Base-by-base conservation (phyloP, 2,888 invertebrate species). In the Petrophora chlorosata region DNA sequence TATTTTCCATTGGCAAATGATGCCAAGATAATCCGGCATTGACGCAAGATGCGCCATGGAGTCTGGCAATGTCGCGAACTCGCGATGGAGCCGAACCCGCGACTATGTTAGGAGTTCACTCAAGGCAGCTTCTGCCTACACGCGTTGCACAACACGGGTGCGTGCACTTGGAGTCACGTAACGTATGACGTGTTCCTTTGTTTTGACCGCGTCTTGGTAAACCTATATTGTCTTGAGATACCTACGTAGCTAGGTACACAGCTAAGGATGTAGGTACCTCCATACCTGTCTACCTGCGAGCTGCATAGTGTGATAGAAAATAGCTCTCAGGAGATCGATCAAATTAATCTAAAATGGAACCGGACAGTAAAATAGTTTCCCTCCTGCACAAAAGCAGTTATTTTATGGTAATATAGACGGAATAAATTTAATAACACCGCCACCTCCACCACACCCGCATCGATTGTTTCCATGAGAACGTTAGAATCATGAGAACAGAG, bases 391-490 rank as follows among this genome's bases (percentile, higher is more conserved):
- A 61, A 69, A 69, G 65, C 64, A 68, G 61, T 62, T 63, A 72
- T 67, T 19, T 19, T 15, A 15, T n/a, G n/a, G n/a, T n/a, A 16
- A 16, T 22, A 26, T 22, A 5, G 29, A 28, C 19, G 25, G 38
- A 44, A 32, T 17, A 33, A 36, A 22, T 44, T 29, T 41, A 38
- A 50, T 32, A 38, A 15, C 69, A 70, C 67, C 40, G 29, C 69
- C 73, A 15, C 26, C 32, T 28, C 69, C 73, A 15, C 13, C 32
- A 32, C 14, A 70, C 77, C 75, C 74, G 79, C 80, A 79, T 79
- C 73, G 70, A 83, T 84, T 83, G 81, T 84, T 83, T 82, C 74
- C 81, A 83, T 83, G 83, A 76, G 84, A 83, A 80, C 70, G 65
- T 75, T 77, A 59, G 63, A 76, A 65, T 68, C 80, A 84, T 82